Evolutionary conservation across 2,113 vertebrate genomes (phyloP).

Genomic region (Rhadina sibilatrix): DNA sequence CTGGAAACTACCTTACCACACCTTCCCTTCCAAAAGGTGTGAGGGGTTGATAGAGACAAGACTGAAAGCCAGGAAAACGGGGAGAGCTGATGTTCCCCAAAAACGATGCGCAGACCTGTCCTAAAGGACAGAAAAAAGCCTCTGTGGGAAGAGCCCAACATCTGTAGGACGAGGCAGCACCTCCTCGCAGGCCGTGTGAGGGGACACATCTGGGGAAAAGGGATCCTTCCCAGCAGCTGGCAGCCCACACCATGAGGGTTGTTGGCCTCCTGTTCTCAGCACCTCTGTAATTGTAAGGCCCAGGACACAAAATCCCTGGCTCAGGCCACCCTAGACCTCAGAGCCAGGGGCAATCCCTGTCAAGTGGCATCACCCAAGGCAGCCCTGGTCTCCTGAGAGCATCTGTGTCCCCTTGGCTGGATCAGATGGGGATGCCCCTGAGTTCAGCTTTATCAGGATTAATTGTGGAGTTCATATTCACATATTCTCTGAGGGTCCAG

Average conservation of each 20-base stretch:
- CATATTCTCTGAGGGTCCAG: too few relatives aligned
- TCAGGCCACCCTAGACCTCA: not conserved
- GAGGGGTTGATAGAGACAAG: not conserved
- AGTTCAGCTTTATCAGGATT: not conserved
- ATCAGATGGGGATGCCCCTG: not conserved
- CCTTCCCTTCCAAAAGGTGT: not conserved
- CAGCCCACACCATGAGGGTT: accelerated
- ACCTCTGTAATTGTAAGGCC: not conserved
- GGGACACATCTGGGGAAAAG: accelerated
- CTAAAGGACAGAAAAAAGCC: too few relatives aligned
- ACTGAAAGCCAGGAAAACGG: not conserved
- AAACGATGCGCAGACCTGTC: not conserved
- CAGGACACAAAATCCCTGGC: not conserved
- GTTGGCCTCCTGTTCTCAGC: too few relatives aligned
- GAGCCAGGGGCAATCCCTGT: not conserved
- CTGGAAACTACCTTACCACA: not conserved
- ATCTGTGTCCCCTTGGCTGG: accelerated
- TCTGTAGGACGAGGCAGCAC: not conserved
- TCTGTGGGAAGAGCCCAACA: not conserved
- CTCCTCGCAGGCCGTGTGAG: accelerated
- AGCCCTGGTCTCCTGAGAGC: not conserved
- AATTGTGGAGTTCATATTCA: too few relatives aligned
- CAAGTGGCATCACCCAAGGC: not conserved
- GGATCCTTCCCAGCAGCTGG: not conserved
- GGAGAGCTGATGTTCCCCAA: not conserved